phyloP scores from a whole-genome alignment of 2,797 vertebrate species.

The Coilia nasus region DNA sequence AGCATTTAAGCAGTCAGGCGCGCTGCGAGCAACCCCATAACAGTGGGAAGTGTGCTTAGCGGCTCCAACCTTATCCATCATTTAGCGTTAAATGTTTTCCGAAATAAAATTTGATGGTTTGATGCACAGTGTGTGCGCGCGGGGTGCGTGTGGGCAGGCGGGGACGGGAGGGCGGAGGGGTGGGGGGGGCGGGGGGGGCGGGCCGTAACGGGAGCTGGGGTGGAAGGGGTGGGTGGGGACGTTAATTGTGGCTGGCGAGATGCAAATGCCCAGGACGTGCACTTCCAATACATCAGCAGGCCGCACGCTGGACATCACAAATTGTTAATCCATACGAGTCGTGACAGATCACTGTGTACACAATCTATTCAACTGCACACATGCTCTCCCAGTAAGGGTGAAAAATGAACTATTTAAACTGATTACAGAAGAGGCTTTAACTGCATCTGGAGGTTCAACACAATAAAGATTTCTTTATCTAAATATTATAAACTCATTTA shows the following conservation, averaged over 20 bases:
- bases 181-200: neutral
- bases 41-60: conserved; percentile 38
- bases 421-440: conserved; percentile 77
- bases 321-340: conserved; percentile 83
- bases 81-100: conserved; percentile 47
- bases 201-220: no score
- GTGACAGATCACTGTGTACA: conserved; percentile 81
- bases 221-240: conserved; percentile 9
- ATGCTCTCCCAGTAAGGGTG: conserved; percentile 79
- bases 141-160: neutral
- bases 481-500: conserved; percentile 91
- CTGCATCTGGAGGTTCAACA: conserved; percentile 78
- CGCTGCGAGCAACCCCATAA: conserved; percentile 36
- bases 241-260: conserved; percentile 47
- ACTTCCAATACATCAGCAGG: conserved; percentile 78
- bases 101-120: conserved; percentile 42
- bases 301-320: conserved; percentile 78
- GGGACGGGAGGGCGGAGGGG: neutral
- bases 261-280: conserved; percentile 50
- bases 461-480: conserved; percentile 89
- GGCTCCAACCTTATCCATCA: conserved; percentile 40
- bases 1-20: conserved; percentile 46
- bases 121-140: conserved; percentile 31
- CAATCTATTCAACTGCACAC: conserved; percentile 78
- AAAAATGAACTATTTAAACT: conserved; percentile 87